These are phyloP conservation scores for Episyrphus balteatus DNA, from an alignment of 1,140 invertebrate species.

Conservation along the genomic window DNA sequence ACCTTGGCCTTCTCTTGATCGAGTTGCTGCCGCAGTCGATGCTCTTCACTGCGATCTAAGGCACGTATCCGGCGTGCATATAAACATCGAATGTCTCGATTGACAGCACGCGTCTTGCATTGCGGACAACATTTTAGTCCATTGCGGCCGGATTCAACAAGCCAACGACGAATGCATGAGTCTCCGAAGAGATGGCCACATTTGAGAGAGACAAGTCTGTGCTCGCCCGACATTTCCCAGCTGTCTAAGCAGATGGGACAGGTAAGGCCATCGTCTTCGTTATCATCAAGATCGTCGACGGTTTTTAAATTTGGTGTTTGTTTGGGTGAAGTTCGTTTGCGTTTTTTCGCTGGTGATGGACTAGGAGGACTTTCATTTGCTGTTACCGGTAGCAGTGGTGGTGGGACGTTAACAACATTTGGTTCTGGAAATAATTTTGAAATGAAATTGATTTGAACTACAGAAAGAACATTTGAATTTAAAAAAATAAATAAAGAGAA, in stretches of 20 bases:
- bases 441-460: too few relatives aligned
- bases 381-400: background rate
- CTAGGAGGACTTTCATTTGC: conserved; percentile 4
- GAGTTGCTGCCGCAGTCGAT: conserved; percentile 43
- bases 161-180: conserved; percentile 72
- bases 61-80: conserved; percentile 52
- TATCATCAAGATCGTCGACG: conserved; percentile 15
- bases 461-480: too few relatives aligned
- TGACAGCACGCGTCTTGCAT: conserved; percentile 67
- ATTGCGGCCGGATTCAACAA: conserved; percentile 38
- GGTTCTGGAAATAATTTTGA: too few relatives aligned
- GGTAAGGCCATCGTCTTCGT: conserved; percentile 50
- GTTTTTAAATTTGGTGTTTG: conserved; percentile 1
- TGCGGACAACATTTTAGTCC: conserved; percentile 61
- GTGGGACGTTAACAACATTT: background rate
- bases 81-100: conserved; percentile 64
- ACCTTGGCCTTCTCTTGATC: conserved; percentile 38
- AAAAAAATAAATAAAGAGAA: too few relatives aligned
- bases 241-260: conserved; percentile 81
- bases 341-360: conserved; percentile 25
- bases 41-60: conserved; percentile 54
- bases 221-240: conserved; percentile 76
- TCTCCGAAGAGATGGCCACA: conserved; percentile 88
- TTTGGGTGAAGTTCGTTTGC: conserved; percentile 16
- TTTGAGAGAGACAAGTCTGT: conserved; percentile 67